phyloP scores from a whole-genome alignment of 2,113 vertebrate genomes.

The Pristiophorus japonicus region DNA sequence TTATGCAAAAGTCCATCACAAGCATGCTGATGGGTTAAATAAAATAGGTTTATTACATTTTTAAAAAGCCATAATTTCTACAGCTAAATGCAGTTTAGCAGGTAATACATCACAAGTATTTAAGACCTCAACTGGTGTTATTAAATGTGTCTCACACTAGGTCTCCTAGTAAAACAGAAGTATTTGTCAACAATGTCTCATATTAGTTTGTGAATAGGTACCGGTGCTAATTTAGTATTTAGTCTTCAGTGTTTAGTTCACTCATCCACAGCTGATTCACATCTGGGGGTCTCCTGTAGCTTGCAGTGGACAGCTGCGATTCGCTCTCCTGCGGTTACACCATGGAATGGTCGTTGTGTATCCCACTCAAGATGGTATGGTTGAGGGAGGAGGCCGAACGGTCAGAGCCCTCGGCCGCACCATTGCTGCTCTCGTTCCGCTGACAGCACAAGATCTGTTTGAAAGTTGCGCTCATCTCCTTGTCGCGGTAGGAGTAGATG shows the following conservation, averaged over 20 bases:
- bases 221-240: not conserved
- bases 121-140: not conserved
- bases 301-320: not conserved
- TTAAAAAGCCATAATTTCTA: conserved; percentile 50
- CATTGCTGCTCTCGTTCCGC: conserved; percentile 74
- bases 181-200: conserved; percentile 17
- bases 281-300: not conserved
- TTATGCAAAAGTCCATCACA: conserved; percentile 56
- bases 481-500: conserved; percentile 98
- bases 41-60: conserved; percentile 59
- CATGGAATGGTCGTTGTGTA: conserved; percentile 87
- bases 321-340: conserved; percentile 58
- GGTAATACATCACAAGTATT: conserved; percentile 40
- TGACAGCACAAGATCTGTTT: conserved; percentile 96
- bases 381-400: conserved; percentile 88
- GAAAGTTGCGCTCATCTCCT: conserved; percentile 97
- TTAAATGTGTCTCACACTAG: conserved; percentile 3
- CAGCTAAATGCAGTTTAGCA: conserved; percentile 60
- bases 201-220: conserved; percentile 25
- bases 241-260: conserved; percentile 22
- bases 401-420: conserved; percentile 82
- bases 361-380: conserved; percentile 80
- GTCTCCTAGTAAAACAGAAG: conserved; percentile 13
- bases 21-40: conserved; percentile 62
- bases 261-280: not conserved